These are phyloP conservation scores for Heteractis magnifica DNA, from an alignment of 92 coral and sea anemone genomes.

Conservation along the genomic window DNA sequence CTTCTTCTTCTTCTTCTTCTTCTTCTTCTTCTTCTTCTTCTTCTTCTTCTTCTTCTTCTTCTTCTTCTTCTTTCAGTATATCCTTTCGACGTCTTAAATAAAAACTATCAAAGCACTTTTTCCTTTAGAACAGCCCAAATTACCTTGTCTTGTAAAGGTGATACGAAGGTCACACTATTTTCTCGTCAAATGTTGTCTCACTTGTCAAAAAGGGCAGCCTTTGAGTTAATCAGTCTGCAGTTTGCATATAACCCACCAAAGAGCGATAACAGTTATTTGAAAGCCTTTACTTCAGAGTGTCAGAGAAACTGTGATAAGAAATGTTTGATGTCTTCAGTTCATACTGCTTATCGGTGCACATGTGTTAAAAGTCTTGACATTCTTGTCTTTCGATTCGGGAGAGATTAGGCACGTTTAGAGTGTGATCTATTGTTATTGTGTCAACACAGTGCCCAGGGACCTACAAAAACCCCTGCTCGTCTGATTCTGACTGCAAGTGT, in stretches of 20 bases:
- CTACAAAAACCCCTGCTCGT: not conserved
- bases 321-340: not conserved
- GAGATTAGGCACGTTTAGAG: not conserved
- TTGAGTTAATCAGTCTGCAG: not conserved
- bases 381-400: not conserved
- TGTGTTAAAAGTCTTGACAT: not conserved
- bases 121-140: too few species aligned
- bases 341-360: not conserved
- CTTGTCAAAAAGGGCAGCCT: not conserved
- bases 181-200: too few species aligned
- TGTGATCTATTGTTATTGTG: not conserved
- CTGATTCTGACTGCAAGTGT: not conserved
- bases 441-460: not conserved
- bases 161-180: too few species aligned
- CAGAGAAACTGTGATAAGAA: not conserved
- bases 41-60: too few species aligned
- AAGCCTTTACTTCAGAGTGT: not conserved
- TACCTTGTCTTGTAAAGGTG: too few species aligned
- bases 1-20: not conserved
- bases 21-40: too few species aligned
- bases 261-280: not conserved
- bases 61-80: too few species aligned
- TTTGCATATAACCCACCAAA: not conserved
- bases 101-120: too few species aligned
- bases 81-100: too few species aligned